phyloP scores from a whole-genome alignment of 2,797 vertebrate genomes.

The Tenualosa ilisha region DNA sequence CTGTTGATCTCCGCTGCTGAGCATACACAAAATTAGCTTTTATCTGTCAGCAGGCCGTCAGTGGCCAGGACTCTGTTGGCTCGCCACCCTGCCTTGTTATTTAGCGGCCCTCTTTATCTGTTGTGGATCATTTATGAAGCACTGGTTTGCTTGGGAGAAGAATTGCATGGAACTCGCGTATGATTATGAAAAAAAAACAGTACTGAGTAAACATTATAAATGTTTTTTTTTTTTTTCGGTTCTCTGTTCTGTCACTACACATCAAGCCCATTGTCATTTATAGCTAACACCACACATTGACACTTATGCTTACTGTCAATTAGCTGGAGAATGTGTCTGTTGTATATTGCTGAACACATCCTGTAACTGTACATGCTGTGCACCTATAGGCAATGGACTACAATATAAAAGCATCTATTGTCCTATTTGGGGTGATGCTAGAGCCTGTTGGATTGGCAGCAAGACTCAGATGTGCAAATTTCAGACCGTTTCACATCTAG shows the following conservation, averaged over 20 bases:
- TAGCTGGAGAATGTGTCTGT: neutral
- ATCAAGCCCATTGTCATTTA: neutral
- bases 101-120: neutral
- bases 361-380: neutral
- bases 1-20: slow-evolving; percentile 13
- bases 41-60: slow-evolving; percentile 20
- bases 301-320: neutral
- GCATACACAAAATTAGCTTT: slow-evolving; percentile 10
- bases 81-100: neutral
- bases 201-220: neutral
- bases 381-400: too few relatives aligned
- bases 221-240: neutral
- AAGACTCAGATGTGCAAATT: neutral
- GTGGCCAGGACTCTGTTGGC: neutral
- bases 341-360: neutral
- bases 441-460: too few relatives aligned
- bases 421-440: too few relatives aligned
- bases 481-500: neutral
- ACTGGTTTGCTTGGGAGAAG: neutral
- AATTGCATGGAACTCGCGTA: neutral
- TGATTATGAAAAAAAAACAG: neutral
- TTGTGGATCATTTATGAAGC: neutral
- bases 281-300: neutral
- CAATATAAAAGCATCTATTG: too few relatives aligned
- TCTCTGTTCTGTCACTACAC: neutral